Percentiles rank a stretch among this genome's conserved stretches.
Evolutionary conservation across 1,140 invertebrate species (phyloP).

Genomic region (Lucilia sericata): DNA sequence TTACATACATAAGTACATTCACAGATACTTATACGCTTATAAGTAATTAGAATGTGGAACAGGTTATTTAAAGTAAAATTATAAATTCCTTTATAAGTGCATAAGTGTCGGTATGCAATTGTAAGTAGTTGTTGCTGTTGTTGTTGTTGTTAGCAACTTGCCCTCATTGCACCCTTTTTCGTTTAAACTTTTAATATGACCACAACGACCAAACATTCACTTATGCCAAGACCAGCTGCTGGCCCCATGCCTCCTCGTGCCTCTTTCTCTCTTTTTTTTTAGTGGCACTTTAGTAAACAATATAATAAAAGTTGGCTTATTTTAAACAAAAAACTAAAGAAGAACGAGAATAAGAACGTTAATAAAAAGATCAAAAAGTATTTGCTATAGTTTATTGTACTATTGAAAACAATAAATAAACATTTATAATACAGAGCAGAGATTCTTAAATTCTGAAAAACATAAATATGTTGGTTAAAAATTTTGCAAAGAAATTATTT

Average conservation of each 20-base stretch:
- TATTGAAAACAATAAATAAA: slow-evolving; percentile 18
- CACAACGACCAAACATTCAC: background rate
- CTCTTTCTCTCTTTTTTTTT: background rate
- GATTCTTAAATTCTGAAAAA: background rate
- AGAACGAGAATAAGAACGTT: background rate
- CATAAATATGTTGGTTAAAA: too few species aligned
- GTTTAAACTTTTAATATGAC: background rate
- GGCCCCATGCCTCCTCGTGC: background rate
- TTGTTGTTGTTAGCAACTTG: background rate
- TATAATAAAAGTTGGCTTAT: slow-evolving; percentile 2
- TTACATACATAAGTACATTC: background rate
- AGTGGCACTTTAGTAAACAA: background rate
- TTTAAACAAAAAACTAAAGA: background rate
- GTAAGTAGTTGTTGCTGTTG: background rate
- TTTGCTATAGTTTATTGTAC: background rate
- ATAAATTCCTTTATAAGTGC: background rate
- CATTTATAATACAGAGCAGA: background rate
- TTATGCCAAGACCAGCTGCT: too few species aligned
- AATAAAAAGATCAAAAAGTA: slow-evolving; percentile 5
- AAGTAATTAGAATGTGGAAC: background rate
- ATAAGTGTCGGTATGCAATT: background rate
- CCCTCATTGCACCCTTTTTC: slow-evolving; percentile 9
- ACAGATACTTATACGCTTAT: background rate
- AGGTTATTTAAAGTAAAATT: slow-evolving; percentile 13
- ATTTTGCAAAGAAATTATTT: too few species aligned